Percentiles rank a stretch among this genome's conserved stretches.
Evolutionary conservation across 2,888 invertebrate genomes (phyloP).

Genomic region (Eupeodes luniger): DNA sequence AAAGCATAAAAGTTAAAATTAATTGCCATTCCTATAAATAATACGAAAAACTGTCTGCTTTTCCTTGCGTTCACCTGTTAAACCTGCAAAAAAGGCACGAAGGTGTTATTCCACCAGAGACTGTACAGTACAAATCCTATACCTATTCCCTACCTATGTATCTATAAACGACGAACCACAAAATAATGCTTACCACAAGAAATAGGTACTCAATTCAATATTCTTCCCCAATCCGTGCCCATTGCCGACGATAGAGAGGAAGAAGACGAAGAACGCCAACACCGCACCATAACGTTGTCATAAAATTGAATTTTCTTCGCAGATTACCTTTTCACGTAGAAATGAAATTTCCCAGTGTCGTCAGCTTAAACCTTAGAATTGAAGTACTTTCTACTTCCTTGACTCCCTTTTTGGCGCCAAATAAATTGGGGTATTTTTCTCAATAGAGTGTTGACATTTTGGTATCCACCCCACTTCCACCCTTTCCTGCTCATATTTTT

Average conservation of each 20-base stretch:
- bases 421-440: conserved; percentile 30
- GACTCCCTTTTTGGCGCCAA: conserved; percentile 16
- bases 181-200: conserved; percentile 25
- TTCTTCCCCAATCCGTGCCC: neutral
- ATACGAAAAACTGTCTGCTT: conserved; percentile 8
- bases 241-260: neutral
- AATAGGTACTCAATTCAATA: conserved; percentile 56
- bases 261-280: neutral
- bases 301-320: conserved; percentile 64
- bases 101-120: conserved; percentile 20
- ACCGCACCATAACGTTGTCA: conserved; percentile 8
- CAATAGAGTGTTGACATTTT: conserved; percentile 31
- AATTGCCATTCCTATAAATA: conserved; percentile 47
- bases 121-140: too few relatives aligned
- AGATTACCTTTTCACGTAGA: conserved; percentile 42
- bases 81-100: conserved; percentile 13
- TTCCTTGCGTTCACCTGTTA: conserved; percentile 4
- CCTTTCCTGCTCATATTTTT: neutral
- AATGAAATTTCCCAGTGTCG: conserved; percentile 38
- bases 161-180: conserved; percentile 21
- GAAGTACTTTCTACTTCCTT: conserved; percentile 10
- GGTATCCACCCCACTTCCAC: too few relatives aligned
- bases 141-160: neutral
- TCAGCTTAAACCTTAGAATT: neutral
- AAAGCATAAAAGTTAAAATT: conserved; percentile 53